Conservation (phyloP, 2,888 invertebrate genomes). For the Enchytraeus crypticus region DNA sequence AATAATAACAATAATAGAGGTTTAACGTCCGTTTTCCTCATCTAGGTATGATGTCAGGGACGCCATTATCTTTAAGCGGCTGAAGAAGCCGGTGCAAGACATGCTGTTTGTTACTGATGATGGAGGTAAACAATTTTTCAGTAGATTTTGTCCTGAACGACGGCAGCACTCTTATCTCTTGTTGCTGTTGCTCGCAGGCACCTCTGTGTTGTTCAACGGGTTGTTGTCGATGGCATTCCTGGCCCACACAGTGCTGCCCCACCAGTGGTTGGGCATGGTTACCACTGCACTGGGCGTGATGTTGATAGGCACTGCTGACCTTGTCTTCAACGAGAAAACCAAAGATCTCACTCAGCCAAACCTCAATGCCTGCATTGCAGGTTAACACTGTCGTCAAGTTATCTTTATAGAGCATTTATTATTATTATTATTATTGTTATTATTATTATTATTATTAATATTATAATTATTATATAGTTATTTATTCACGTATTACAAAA, state of each 20-base stretch:
- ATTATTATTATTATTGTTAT: background rate
- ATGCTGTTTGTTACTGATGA: no score
- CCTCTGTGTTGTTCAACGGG: constrained; percentile 41
- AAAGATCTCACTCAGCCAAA: constrained; percentile 28
- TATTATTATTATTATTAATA: background rate
- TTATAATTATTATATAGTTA: background rate
- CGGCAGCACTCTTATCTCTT: no score
- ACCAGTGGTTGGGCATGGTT: constrained; percentile 51
- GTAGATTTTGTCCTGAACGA: no score
- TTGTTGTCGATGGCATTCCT: constrained; percentile 40
- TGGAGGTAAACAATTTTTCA: no score
- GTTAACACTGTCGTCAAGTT: constrained; percentile 34
- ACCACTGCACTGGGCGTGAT: constrained; percentile 45
- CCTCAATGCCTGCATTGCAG: constrained; percentile 69
- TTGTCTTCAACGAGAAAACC: constrained; percentile 31
- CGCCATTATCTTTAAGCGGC: no score
- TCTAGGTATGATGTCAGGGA: no score
- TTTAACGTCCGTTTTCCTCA: no score
- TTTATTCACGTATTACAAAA: no score
- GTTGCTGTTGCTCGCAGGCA: constrained; percentile 36
- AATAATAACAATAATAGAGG: no score
- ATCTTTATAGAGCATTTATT: background rate
- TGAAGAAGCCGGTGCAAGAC: no score
- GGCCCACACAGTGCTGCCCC: constrained; percentile 36
- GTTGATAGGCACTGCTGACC: constrained; percentile 44